Base-by-base conservation (phyloP, 2,113 vertebrate species). In the Mormyrus iriodes region DNA sequence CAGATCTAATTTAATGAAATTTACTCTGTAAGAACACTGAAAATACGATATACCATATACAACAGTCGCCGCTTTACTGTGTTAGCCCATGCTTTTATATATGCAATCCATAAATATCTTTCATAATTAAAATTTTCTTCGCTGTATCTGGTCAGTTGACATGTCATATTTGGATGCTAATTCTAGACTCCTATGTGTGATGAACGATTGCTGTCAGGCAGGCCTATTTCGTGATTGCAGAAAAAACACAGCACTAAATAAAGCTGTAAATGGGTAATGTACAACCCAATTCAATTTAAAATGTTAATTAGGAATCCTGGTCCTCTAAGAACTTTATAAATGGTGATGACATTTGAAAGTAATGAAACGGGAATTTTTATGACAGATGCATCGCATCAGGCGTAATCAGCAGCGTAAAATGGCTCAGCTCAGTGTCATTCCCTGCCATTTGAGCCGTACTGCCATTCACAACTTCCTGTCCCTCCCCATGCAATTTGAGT, bases 351-450 rank as follows among this genome's bases (percentile, higher is more conserved):
- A 86, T 86, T 86, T 86, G 51, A 86, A 86, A 86, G 85, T 86
- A 86, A 86, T 86, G 85, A 86, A 86, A 86, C 85, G 51, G 85
- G 85, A 86, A 86, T 86, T 86, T 86, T 86, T 86, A 86, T 86
- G 85, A 86, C 85, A 86, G 85, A 86, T 86, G 85, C 51, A 86
- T 86, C 85, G 27, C 51, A 53, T 86, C 85, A 21, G 48, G 85
- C 27, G 17, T 86, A 86, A 86, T 53, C 85, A 48, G 85, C 0
- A 31, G 85, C 15, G 46, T 86, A 55, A 53, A 86, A 86, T 53
- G 85, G 27, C 84, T 31, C 13, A n/a, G 84, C 9, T 8, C 51
- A 48, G 4, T 24, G 49, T 19, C 13, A 13, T 52, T 52, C 49
- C 13, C 27, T 86, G 49, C 85, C 49, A 19, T 53, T 53, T 17